phyloP scores from a whole-genome alignment of 2,113 vertebrate genomes.

The Alosa alosa region DNA sequence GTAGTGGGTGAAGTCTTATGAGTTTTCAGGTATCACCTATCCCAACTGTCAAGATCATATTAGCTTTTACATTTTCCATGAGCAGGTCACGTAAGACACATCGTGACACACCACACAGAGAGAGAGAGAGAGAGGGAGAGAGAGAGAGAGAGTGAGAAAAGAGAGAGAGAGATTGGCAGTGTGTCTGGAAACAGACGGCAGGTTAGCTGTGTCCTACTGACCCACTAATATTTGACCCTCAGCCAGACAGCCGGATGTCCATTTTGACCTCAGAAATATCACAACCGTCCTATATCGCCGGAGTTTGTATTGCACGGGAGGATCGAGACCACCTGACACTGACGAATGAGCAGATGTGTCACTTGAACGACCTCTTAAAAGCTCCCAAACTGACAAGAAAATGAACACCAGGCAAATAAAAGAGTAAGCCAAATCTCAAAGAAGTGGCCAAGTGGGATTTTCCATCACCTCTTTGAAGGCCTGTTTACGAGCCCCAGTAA shows the following conservation, averaged over 20 bases:
- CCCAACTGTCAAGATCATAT: background rate
- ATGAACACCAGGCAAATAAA: slow-evolving; percentile 39
- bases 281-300: background rate
- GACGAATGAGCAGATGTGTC: slow-evolving; percentile 21
- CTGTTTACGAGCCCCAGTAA: slow-evolving; percentile 26
- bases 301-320: background rate
- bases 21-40: background rate
- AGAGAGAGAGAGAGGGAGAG: background rate
- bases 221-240: background rate
- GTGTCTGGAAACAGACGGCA: background rate
- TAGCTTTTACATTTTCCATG: background rate
- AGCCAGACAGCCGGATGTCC: slow-evolving; percentile 23
- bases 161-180: background rate
- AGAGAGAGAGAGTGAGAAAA: background rate
- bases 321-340: slow-evolving; percentile 20
- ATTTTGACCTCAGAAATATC: slow-evolving; percentile 1
- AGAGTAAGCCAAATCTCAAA: slow-evolving; percentile 28
- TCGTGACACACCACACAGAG: background rate
- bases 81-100: background rate
- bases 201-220: background rate
- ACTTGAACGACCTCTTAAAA: slow-evolving; percentile 32
- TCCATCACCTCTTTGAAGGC: slow-evolving; percentile 26
- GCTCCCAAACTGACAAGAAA: slow-evolving; percentile 40
- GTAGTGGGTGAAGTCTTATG: background rate
- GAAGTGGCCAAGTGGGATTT: slow-evolving; percentile 20